Conservation (phyloP, 2,113 vertebrate genomes). For the Carollia perspicillata region DNA sequence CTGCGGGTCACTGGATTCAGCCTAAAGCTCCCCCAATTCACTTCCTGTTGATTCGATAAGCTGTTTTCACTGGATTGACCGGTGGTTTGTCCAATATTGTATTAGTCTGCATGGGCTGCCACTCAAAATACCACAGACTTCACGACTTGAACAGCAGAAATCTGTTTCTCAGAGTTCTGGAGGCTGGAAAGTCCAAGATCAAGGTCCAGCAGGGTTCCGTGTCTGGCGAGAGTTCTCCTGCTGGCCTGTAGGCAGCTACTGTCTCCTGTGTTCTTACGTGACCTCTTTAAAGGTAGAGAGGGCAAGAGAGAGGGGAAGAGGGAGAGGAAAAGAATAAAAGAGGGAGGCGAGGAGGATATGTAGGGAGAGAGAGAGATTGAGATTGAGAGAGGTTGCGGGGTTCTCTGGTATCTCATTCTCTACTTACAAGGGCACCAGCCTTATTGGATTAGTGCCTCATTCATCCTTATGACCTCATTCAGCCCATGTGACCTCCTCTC, state of each 20-base stretch:
- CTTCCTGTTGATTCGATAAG: not conserved
- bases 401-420: not conserved
- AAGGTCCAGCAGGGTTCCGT: not conserved
- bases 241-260: not conserved
- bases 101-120: too few species aligned
- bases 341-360: too few species aligned
- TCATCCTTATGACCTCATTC: not conserved
- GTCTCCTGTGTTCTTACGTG: not conserved
- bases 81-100: not conserved
- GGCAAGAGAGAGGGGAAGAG: too few species aligned
- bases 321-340: not conserved
- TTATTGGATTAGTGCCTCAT: not conserved
- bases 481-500: not conserved
- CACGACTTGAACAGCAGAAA: not conserved
- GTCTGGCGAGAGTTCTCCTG: not conserved
- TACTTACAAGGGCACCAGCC: not conserved
- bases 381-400: not conserved
- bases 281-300: not conserved
- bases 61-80: not conserved
- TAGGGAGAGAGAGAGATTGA: not conserved
- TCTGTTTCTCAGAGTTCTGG: not conserved
- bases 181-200: not conserved
- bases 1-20: accelerated
- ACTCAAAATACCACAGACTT: not conserved
- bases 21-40: not conserved